These are phyloP conservation scores for Hexactinellida sp. DNA, from an alignment of 37 sponge, comb jelly and placozoan genomes.

Conservation along the genomic window DNA sequence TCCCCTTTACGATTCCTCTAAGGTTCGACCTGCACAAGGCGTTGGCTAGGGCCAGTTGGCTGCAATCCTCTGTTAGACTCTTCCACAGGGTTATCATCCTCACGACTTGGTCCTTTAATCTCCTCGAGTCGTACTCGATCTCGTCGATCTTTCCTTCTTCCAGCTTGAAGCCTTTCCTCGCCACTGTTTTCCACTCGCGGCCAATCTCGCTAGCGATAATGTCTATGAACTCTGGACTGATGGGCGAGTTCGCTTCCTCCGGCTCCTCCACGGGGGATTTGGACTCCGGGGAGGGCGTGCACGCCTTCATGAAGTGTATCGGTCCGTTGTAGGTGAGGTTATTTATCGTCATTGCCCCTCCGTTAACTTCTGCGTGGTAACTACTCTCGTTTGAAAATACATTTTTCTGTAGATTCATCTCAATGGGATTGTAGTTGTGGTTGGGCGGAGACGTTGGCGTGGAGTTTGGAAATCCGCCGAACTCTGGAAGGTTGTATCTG, in stretches of 20 bases:
- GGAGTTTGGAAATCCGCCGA: neutral
- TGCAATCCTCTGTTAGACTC: neutral
- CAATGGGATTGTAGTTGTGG: neutral
- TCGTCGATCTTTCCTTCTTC: slow-evolving; percentile 11
- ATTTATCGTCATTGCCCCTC: slow-evolving; percentile 4
- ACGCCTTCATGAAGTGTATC: neutral
- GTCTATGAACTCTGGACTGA: neutral
- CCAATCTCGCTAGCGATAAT: neutral
- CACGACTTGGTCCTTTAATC: neutral
- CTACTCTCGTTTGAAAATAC: neutral
- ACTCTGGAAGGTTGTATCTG: neutral
- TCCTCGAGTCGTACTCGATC: neutral
- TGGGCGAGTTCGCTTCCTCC: neutral
- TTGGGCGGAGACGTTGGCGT: neutral
- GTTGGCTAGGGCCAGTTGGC: neutral
- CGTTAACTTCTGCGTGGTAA: neutral
- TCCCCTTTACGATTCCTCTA: neutral
- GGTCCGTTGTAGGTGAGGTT: slow-evolving; percentile 14
- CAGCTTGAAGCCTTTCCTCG: neutral
- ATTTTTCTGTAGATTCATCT: neutral
- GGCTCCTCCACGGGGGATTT: neutral
- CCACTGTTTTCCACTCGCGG: slow-evolving; percentile 1
- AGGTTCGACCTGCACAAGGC: neutral
- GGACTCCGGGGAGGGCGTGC: neutral
- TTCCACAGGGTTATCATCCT: neutral